Evolutionary conservation across 2,797 vertebrate species (phyloP), one percentile per base, ranked within the genome.

Genomic region (Loriculus beryllinus): DNA sequence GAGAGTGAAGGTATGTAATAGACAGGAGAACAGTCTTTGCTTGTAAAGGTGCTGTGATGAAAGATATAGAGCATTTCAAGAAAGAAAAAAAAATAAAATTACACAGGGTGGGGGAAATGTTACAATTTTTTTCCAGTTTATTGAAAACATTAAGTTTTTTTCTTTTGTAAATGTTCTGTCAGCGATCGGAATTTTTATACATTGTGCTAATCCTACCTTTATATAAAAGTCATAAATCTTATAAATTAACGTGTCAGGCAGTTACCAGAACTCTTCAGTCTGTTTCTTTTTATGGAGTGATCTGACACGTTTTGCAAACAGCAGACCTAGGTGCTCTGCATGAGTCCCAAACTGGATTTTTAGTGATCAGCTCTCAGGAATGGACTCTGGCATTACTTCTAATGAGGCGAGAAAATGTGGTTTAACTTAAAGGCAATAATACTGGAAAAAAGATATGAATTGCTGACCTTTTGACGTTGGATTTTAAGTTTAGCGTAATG

Each of bases 241-340:
- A 63, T 63, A 88, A 93, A 94, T 96, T 91, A 91, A 74, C 7
- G 31, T 93, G 94, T 92, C 92, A 88, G 47, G 82, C 85, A 86
- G 89, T 97, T 96, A 94, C 84, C 89, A 95, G 82, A 92, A 79
- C 59, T 86, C 82, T 92, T 97, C 91, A 94, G 93, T 95, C 91
- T 96, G 87, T 94, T 96, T 96, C 91, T 88, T 93, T 96, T 96
- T 94, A 93, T 93, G 95, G 82, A 95, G 74, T 94, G 92, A 76
- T 86, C 65, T 90, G 91, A 93, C 93, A 95, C 63, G 0, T 94
- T 93, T 86, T 95, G 92, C 89, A 64, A 92, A 96, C 40, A 94
- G 87, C 91, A 91, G 87, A 86, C 54, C 54, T 91, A 82, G 85
- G 89, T 93, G 77, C 87, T 96, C 69, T 90, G 82, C 72, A 52